Conservation (phyloP, 2,797 vertebrate species). For the Clamator glandarius region DNA sequence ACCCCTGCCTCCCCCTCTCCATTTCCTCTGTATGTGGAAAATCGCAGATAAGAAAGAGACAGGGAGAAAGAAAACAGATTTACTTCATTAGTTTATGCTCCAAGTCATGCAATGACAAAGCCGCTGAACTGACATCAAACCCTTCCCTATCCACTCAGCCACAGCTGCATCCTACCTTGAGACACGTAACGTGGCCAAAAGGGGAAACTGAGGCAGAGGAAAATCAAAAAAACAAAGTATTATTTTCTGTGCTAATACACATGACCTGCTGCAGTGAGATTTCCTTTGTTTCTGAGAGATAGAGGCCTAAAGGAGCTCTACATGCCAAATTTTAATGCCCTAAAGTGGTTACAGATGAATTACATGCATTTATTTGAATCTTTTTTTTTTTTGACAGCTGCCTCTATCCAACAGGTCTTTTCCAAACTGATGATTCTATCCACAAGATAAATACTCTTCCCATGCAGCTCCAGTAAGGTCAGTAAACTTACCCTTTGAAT, state of each 20-base stretch:
- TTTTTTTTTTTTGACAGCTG: not conserved
- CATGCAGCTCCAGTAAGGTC: not conserved
- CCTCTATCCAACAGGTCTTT: not conserved
- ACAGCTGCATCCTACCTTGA: not conserved
- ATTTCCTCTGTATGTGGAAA: constrained; percentile 37
- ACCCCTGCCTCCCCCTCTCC: not conserved
- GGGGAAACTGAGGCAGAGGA: not conserved
- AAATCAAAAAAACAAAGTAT: not conserved
- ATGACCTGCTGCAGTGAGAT: not conserved
- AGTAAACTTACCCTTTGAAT: not conserved
- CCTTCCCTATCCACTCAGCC: not conserved
- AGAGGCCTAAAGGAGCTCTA: not conserved
- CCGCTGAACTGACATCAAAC: not conserved
- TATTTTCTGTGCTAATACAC: not conserved
- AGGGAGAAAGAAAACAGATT: constrained; percentile 34
- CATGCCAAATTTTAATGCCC: not conserved
- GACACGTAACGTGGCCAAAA: not conserved
- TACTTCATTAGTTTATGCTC: constrained; percentile 16
- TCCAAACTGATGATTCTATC: too few relatives aligned
- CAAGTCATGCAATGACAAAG: not conserved
- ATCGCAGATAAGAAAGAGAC: constrained; percentile 36
- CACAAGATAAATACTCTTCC: not conserved
- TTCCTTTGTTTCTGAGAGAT: not conserved
- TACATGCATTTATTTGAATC: not conserved
- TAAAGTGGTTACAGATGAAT: not conserved